Conservation (phyloP, 1,140 invertebrate species). For the Panagrolaimus sp. region DNA sequence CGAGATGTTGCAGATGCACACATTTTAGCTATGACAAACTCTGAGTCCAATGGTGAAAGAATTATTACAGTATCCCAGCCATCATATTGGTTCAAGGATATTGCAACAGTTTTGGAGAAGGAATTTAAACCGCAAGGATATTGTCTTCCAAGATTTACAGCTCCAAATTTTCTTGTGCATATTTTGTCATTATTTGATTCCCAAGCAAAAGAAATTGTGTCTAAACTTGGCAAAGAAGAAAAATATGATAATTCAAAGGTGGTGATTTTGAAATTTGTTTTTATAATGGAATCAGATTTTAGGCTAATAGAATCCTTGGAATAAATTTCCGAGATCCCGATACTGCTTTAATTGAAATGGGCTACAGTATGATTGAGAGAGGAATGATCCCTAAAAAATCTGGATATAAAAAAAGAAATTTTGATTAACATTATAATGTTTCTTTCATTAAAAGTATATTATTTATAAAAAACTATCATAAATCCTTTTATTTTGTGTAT, state of each 20-base stretch:
- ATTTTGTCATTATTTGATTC: slow-evolving; percentile 63
- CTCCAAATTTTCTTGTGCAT: slow-evolving; percentile 63
- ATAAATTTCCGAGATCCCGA: slow-evolving; percentile 60
- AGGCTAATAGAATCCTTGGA: slow-evolving; percentile 61
- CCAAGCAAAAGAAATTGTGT: slow-evolving; percentile 61
- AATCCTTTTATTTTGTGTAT: too few species aligned
- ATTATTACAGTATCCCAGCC: slow-evolving; percentile 58
- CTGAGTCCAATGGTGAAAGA: slow-evolving; percentile 62
- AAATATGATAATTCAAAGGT: slow-evolving; percentile 64
- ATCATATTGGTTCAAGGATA: slow-evolving; percentile 61
- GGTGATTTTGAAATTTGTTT: background rate
- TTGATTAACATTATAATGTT: too few species aligned
- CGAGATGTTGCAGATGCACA: slow-evolving; percentile 66
- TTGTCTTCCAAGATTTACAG: slow-evolving; percentile 62
- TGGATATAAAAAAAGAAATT: slow-evolving; percentile 30
- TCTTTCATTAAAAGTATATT: too few species aligned
- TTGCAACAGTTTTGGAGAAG: slow-evolving; percentile 60
- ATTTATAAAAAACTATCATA: too few species aligned
- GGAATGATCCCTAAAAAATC: slow-evolving; percentile 61
- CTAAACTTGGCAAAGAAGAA: slow-evolving; percentile 61
- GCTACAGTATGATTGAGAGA: slow-evolving; percentile 61
- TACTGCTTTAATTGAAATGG: slow-evolving; percentile 60
- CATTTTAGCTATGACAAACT: slow-evolving; percentile 63
- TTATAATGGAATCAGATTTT: slow-evolving; percentile 15
- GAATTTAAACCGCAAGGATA: slow-evolving; percentile 59